Evolutionary conservation across 2,888 invertebrate genomes (phyloP), one percentile per base, ranked within the genome.

Genomic region (Drosophila colorata): DNA sequence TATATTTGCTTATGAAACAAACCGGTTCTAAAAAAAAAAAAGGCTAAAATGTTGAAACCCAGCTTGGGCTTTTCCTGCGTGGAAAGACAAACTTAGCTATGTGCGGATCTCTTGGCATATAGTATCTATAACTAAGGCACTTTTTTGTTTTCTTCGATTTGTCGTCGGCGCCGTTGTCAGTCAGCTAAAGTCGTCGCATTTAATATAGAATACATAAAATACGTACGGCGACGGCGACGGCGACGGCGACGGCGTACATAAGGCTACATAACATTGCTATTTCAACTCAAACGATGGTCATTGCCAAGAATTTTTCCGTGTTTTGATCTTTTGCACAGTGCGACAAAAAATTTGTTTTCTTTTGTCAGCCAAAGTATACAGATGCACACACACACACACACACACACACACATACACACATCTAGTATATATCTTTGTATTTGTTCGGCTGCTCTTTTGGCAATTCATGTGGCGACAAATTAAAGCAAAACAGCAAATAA

Each of bases 231-330:
- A 51, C 13, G 11, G 3, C 11, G 23, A 51, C 13, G 11, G 3
- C 11, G 23, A 37, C 25, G 31, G 14, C 37, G 25, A 51, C 13
- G 11, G 3, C 11, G 23, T 71, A 71, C 46, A 67, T 57, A 44
- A 44, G 61, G 52, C 69, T 63, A 69, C 65, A 73, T 78, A 81
- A 69, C 82, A 72, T 84, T 82, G 88, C 88, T 83, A 87, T 83
- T 87, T 87, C 82, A 82, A 76, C 83, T 79, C 70, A 65, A 71
- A 69, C 73, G 89, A 88, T 87, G 86, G 89, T 86, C 86, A 86
- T 87, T 86, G 86, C 86, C 86, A 86, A 86, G 86, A 86, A 87
- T 88, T 86, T 86, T 88, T 88, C 87, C 87, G 88, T 86, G 85
- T 88, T 85, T 85, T 88, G 84, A 85, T 88, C 88, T 85, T 74